These are phyloP conservation scores for Rhinichthys klamathensis DNA, from an alignment of 2,113 vertebrate species.

Conservation along the genomic window DNA sequence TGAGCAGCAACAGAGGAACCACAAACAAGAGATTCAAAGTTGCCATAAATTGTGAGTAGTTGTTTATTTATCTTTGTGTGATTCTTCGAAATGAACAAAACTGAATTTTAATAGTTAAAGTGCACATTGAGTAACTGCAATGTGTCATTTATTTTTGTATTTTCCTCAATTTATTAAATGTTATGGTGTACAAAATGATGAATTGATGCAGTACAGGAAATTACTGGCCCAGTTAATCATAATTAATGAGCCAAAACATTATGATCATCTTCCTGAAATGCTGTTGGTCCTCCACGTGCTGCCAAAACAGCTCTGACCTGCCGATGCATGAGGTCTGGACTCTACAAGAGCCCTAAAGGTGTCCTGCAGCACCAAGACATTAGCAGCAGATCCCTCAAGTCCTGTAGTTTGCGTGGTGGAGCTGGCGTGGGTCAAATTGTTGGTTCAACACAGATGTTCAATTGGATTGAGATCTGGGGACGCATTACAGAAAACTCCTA, in stretches of 20 bases:
- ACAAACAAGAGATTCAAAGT: conserved; percentile 7
- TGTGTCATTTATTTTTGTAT: background rate
- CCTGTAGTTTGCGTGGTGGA: background rate
- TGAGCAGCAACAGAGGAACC: background rate
- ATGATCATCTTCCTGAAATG: too few relatives aligned
- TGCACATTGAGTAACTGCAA: background rate
- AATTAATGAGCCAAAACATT: too few relatives aligned
- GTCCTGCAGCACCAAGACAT: background rate
- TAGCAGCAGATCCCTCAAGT: background rate
- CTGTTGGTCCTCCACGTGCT: too few relatives aligned
- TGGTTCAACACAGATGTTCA: background rate
- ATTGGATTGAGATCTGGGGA: background rate
- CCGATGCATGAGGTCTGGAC: too few relatives aligned
- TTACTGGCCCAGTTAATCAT: too few relatives aligned
- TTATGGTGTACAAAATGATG: too few relatives aligned
- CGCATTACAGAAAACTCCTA: too few relatives aligned
- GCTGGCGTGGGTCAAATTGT: background rate
- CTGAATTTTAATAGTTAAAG: background rate
- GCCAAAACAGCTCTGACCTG: too few relatives aligned
- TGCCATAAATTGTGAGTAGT: background rate
- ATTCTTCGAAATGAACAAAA: background rate
- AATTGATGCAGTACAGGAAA: too few relatives aligned
- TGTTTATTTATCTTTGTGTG: background rate
- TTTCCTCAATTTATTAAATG: too few relatives aligned
- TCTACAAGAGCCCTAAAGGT: background rate